Conservation (phyloP, 1,140 invertebrate species). For the Hylaeus anthracinus region DNA sequence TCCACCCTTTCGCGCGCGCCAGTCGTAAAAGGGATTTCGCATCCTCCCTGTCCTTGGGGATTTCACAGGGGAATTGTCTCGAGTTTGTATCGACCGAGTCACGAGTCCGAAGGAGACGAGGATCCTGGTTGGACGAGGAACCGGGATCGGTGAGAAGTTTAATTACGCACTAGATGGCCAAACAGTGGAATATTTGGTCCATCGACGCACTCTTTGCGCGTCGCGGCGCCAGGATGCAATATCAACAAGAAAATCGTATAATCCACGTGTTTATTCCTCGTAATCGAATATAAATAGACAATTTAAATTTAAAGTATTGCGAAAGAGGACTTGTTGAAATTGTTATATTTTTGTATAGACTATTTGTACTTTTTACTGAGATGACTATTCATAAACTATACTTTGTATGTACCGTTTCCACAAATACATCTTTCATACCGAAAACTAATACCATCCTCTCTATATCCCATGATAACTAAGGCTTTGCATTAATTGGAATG, state of each 20-base stretch:
- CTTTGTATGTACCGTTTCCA: too few relatives aligned
- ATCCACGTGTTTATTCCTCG: not conserved
- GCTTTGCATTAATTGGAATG: too few relatives aligned
- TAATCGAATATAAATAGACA: too few relatives aligned
- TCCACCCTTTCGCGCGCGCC: not conserved
- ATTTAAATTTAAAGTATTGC: too few relatives aligned
- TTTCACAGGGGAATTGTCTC: conserved; percentile 25
- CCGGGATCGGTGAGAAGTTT: not conserved
- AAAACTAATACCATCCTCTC: too few relatives aligned
- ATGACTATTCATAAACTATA: too few relatives aligned
- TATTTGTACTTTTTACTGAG: too few relatives aligned
- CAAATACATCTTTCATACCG: too few relatives aligned
- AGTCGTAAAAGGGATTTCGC: conserved; percentile 35
- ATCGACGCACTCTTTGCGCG: not conserved
- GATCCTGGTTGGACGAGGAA: not conserved
- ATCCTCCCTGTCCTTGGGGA: not conserved
- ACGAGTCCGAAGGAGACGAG: not conserved
- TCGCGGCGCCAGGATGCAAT: too few relatives aligned
- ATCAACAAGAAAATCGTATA: not conserved
- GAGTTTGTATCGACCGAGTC: conserved; percentile 30
- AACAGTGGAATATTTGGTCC: not conserved
- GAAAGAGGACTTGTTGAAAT: too few relatives aligned
- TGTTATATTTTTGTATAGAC: too few relatives aligned
- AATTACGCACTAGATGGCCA: not conserved
- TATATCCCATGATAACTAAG: too few relatives aligned